phyloP scores from a whole-genome alignment of 2,888 invertebrate genomes.

The Bhutanitis thaidina region DNA sequence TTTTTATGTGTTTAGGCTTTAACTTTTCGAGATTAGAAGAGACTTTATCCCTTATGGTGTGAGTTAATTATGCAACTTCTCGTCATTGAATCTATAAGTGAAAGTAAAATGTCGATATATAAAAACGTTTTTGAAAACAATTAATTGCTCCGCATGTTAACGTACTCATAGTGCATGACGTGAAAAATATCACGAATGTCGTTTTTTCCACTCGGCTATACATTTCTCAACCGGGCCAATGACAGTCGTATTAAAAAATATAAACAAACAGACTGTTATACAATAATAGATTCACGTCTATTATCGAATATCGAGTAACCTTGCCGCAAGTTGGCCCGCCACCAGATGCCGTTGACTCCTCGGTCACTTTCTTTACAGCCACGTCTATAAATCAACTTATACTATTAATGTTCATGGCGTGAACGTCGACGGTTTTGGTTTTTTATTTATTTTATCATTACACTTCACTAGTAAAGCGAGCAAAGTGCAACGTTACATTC shows the following conservation, averaged over 20 bases:
- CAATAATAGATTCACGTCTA: constrained; percentile 52
- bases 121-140: too few relatives aligned
- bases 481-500: constrained; percentile 1
- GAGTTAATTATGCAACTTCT: too few relatives aligned
- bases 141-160: too few relatives aligned
- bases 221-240: constrained; percentile 21
- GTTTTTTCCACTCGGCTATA: background rate
- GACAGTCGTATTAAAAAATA: constrained; percentile 47
- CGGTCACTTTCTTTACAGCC: constrained; percentile 66
- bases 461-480: background rate
- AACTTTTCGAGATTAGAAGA: too few relatives aligned
- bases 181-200: constrained; percentile 1
- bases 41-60: too few relatives aligned
- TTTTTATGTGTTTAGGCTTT: too few relatives aligned
- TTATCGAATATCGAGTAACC: constrained; percentile 70
- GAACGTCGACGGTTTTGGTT: background rate
- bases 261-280: constrained; percentile 69
- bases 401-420: background rate
- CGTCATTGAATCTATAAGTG: too few relatives aligned
- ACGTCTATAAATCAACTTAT: constrained; percentile 23
- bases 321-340: constrained; percentile 70
- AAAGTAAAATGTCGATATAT: too few relatives aligned
- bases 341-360: constrained; percentile 72
- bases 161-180: too few relatives aligned
- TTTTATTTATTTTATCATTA: background rate